Evolutionary conservation across 2,797 vertebrate species (phyloP), one percentile per base, ranked within the genome.

Genomic region (Sebastolobus alascanus): DNA sequence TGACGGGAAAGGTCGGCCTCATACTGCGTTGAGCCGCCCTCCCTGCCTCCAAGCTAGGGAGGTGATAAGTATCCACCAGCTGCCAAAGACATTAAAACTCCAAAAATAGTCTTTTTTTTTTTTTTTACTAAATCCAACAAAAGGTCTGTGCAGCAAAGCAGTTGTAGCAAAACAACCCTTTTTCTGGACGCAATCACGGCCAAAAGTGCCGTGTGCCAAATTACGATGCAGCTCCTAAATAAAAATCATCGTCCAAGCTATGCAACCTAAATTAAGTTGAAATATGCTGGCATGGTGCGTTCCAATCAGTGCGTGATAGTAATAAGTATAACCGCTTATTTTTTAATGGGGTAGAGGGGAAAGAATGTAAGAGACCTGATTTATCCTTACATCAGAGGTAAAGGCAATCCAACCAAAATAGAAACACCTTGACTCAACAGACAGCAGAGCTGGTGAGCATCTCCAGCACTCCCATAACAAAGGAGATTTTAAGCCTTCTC

Each of bases 81-180:
- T 88, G 88, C 91, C 89, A 93, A 87, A 89, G 59, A 84, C 79
- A 84, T 86, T 89, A 82, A 79, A 87, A 78, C 63, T 88, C 92
- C 87, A 56, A 91, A 94, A 95, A 95, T 94, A 94, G 92, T 77
- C 18, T 0, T 84, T 84, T 91, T 90, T 38, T 50, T 50, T 50
- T 50, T 31, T 52, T 33, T 33, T 9, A 90, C 81, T 33, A 75
- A 86, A 83, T 85, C 81, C 83, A 85, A 89, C 84, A 72, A 61
- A 71, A 84, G 75, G 65, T 87, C 86, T 77, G 70, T 59, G 63
- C 29, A 71, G 77, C 70, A 75, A 85, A 85, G 35, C 83, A 35
- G 72, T 68, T 73, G 74, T 29, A 89, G 79, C 75, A 89, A 82
- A 86, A 87, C 68, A 84, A 73, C 8, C 56, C 56, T 73, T 83